Conservation (phyloP, 2,113 vertebrate species). For the Callospermophilus lateralis region DNA sequence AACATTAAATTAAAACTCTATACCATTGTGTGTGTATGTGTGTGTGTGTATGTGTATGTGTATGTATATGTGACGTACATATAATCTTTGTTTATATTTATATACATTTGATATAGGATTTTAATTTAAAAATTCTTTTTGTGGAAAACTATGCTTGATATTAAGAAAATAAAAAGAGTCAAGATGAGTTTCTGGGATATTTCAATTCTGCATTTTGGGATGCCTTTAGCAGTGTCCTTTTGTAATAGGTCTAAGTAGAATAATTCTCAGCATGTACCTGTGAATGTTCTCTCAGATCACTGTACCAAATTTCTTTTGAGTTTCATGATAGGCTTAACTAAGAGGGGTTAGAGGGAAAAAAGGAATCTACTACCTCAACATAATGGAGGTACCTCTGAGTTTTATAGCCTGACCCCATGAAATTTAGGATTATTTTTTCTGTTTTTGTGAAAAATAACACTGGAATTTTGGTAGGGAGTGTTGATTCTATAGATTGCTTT, state of each 20-base stretch:
- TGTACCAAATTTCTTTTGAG: background rate
- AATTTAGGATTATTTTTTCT: background rate
- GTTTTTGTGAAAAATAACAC: background rate
- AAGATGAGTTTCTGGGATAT: background rate
- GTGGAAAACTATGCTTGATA: background rate
- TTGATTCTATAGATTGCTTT: background rate
- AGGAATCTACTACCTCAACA: background rate
- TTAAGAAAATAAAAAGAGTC: background rate
- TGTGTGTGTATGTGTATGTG: too few species aligned
- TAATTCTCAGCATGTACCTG: background rate
- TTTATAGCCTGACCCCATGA: background rate
- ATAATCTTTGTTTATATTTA: background rate
- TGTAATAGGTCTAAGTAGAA: constrained; percentile 2
- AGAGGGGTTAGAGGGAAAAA: background rate
- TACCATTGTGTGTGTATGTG: too few species aligned
- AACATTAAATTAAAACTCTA: background rate
- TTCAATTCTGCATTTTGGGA: background rate
- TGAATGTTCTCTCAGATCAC: background rate
- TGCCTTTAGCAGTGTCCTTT: background rate
- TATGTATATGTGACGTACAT: too few species aligned
- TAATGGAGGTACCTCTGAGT: background rate
- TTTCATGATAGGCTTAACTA: background rate
- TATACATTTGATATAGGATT: background rate
- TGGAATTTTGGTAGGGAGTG: background rate
- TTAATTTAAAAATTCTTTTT: constrained; percentile 42